Evolutionary conservation across 2,888 invertebrate genomes (phyloP).

Genomic region (Protophormia terraenovae): DNA sequence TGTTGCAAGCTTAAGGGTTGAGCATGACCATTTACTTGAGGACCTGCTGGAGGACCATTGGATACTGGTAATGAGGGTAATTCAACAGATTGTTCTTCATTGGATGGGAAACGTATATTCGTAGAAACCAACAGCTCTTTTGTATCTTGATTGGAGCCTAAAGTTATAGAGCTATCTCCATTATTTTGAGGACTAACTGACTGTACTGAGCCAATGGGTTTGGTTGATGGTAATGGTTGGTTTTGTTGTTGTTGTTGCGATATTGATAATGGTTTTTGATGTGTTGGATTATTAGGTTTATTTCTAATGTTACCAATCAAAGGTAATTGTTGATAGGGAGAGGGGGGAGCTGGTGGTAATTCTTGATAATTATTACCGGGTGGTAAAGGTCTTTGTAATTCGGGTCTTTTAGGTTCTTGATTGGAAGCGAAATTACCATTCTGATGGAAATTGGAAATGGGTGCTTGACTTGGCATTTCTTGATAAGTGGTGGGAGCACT

Average conservation of each 20-base stretch:
- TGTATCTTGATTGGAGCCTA: conserved; percentile 72
- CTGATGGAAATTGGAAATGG: conserved; percentile 72
- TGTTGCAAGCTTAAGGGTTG: conserved; percentile 79
- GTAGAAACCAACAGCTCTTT: conserved; percentile 79
- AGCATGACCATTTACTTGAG: conserved; percentile 79
- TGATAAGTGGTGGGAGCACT: conserved; percentile 53
- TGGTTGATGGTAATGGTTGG: conserved; percentile 18
- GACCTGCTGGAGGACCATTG: conserved; percentile 72
- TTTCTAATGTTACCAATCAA: conserved; percentile 71
- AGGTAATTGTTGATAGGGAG: conserved; percentile 76
- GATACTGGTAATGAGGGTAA: conserved; percentile 68
- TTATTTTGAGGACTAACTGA: conserved; percentile 34
- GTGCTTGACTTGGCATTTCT: conserved; percentile 64
- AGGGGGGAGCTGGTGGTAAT: conserved; percentile 74
- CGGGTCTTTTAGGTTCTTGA: conserved; percentile 37
- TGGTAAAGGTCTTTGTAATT: conserved; percentile 41
- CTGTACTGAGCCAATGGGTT: conserved; percentile 32
- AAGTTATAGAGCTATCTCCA: conserved; percentile 28
- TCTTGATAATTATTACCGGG: conserved; percentile 55
- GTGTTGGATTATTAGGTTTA: conserved; percentile 46
- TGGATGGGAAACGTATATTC: conserved; percentile 80
- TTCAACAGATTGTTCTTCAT: conserved; percentile 74
- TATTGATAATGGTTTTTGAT: conserved; percentile 66
- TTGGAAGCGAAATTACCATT: conserved; percentile 67
- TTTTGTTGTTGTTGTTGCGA: conserved; percentile 38